phyloP scores from a whole-genome alignment of 2,888 invertebrate genomes.

The Congeria kusceri region DNA sequence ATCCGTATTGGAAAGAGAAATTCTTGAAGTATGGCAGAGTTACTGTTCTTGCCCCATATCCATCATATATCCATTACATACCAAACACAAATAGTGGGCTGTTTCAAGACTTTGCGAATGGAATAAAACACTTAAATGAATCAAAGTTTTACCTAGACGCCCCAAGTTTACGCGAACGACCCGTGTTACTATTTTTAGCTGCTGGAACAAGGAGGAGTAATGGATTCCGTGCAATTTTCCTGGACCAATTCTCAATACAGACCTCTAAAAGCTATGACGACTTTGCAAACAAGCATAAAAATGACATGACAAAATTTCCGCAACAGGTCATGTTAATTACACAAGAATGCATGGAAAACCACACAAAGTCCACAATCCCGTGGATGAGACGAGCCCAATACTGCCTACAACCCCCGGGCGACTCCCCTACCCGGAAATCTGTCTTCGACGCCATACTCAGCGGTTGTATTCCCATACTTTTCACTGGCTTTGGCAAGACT shows the following conservation, averaged over 20 bases:
- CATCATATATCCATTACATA: slow-evolving; percentile 75
- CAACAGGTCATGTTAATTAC: slow-evolving; percentile 62
- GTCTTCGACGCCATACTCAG: slow-evolving; percentile 78
- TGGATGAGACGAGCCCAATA: slow-evolving; percentile 78
- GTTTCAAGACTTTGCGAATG: slow-evolving; percentile 33
- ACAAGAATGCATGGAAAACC: slow-evolving; percentile 51
- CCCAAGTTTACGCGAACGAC: slow-evolving; percentile 55
- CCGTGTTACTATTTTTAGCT: slow-evolving; percentile 73
- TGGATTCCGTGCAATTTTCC: slow-evolving; percentile 65
- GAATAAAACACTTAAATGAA: slow-evolving; percentile 16
- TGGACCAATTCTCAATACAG: slow-evolving; percentile 70
- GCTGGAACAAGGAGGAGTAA: slow-evolving; percentile 69
- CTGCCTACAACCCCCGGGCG: slow-evolving; percentile 80
- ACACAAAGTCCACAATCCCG: slow-evolving; percentile 63
- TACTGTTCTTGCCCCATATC: slow-evolving; percentile 76
- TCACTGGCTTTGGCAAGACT: slow-evolving; percentile 48
- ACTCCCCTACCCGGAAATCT: slow-evolving; percentile 80
- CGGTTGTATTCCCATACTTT: slow-evolving; percentile 80
- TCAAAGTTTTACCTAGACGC: slow-evolving; percentile 38
- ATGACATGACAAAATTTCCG: background rate
- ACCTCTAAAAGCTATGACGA: slow-evolving; percentile 50
- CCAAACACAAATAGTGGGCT: slow-evolving; percentile 17
- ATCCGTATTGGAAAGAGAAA: slow-evolving; percentile 18
- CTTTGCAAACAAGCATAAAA: slow-evolving; percentile 30
- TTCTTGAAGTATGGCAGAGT: slow-evolving; percentile 37